A percentile compares a stretch with the other conserved stretches of the same genome.
Conservation (phyloP, 2,888 invertebrate genomes). For the Metacarcinus magister region DNA sequence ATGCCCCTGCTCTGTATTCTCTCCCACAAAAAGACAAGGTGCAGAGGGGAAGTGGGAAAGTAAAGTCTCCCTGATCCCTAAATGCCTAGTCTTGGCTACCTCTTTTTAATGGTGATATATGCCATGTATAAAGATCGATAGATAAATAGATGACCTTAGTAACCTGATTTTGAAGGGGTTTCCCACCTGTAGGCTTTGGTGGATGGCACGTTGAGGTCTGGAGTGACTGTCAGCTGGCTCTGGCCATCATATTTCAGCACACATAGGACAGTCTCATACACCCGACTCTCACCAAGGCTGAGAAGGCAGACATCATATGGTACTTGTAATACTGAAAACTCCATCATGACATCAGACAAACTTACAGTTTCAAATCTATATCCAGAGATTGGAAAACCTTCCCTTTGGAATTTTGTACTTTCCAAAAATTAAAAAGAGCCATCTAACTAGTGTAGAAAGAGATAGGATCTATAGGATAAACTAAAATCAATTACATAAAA, state of each 20-base stretch:
- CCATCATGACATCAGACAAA: background rate
- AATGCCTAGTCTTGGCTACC: too few relatives aligned
- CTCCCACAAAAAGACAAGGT: too few relatives aligned
- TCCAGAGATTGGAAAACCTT: background rate
- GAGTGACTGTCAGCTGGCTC: conserved; percentile 71
- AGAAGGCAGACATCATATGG: background rate
- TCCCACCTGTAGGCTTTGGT: conserved; percentile 73
- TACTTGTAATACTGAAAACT: background rate
- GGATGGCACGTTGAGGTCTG: conserved; percentile 72
- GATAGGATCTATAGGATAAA: background rate
- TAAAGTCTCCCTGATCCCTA: too few relatives aligned
- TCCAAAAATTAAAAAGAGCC: background rate
- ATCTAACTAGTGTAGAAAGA: background rate
- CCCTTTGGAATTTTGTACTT: background rate
- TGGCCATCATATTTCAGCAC: conserved; percentile 65
- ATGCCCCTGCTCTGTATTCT: too few relatives aligned
- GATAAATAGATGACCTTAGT: too few relatives aligned
- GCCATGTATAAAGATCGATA: too few relatives aligned
- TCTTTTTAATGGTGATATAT: too few relatives aligned
- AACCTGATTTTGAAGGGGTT: too few relatives aligned
- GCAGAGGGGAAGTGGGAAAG: too few relatives aligned
- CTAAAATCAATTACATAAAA: background rate
- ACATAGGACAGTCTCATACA: conserved; percentile 75
- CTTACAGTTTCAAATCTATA: too few relatives aligned
- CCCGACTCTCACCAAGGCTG: conserved; percentile 71